Evolutionary conservation across 2,797 vertebrate genomes (phyloP).

Genomic region (Dryobates pubescens): DNA sequence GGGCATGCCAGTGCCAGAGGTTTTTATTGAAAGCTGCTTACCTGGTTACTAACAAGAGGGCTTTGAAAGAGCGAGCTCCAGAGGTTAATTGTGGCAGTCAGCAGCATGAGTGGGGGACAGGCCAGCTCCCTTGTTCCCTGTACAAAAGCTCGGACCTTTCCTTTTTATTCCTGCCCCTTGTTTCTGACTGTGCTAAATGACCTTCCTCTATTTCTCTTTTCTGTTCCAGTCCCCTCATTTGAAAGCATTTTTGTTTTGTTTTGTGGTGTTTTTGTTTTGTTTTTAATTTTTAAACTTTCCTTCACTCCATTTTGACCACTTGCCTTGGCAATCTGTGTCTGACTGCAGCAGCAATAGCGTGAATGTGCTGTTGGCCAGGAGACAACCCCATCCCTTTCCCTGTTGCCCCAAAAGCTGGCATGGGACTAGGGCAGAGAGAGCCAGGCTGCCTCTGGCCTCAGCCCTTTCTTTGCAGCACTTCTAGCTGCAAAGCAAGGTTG

Average conservation of each 20-base stretch:
- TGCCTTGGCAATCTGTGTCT: conserved; percentile 17
- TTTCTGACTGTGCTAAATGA: neutral
- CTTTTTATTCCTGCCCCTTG: neutral
- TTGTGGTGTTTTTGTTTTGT: too few relatives aligned
- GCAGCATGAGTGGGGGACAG: neutral
- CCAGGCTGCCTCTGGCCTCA: neutral
- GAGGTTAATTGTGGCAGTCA: conserved; percentile 23
- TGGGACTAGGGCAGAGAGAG: neutral
- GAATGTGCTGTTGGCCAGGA: neutral
- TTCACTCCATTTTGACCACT: neutral
- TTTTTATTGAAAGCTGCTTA: conserved; percentile 62
- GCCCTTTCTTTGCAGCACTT: neutral
- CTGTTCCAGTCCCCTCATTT: neutral
- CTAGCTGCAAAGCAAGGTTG: neutral
- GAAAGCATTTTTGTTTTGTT: neutral
- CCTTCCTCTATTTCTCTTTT: neutral
- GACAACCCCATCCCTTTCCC: neutral
- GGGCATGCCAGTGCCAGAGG: accelerated
- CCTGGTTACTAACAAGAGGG: neutral
- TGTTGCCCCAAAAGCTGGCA: neutral
- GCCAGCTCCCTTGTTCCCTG: neutral
- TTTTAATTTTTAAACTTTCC: neutral
- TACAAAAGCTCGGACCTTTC: neutral
- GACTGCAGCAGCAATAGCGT: neutral
- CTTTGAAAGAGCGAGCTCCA: neutral